Percentiles rank a stretch among this genome's conserved stretches.
phyloP scores from a whole-genome alignment of 2,888 invertebrate genomes.

The Drosophila barbarae region DNA sequence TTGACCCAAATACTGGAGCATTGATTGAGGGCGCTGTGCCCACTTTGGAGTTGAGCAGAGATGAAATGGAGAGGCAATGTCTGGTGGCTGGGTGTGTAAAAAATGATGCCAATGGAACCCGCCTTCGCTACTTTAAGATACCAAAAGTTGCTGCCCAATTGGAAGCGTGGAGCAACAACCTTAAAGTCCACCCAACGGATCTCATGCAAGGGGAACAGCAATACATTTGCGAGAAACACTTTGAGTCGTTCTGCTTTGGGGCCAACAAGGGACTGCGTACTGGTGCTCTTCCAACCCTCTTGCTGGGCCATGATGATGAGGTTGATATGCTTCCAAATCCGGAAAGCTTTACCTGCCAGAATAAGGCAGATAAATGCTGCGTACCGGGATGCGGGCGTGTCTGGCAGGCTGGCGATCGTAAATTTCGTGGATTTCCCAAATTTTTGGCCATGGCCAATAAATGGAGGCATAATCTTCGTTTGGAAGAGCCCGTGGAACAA shows the following conservation, averaged over 20 bases:
- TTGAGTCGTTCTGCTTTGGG: slow-evolving; percentile 60
- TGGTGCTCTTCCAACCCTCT: slow-evolving; percentile 66
- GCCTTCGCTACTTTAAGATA: slow-evolving; percentile 49
- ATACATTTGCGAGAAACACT: slow-evolving; percentile 68
- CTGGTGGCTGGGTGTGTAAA: slow-evolving; percentile 49
- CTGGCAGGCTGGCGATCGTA: slow-evolving; percentile 30
- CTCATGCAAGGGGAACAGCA: slow-evolving; percentile 33
- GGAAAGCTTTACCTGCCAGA: slow-evolving; percentile 30
- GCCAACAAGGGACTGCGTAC: slow-evolving; percentile 36
- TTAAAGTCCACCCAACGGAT: slow-evolving; percentile 34
- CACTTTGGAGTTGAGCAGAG: slow-evolving; percentile 38
- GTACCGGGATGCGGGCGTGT: slow-evolving; percentile 54
- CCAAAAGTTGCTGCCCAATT: slow-evolving; percentile 44
- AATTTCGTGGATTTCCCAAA: slow-evolving; percentile 54
- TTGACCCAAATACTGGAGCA: slow-evolving; percentile 42
- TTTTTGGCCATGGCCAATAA: slow-evolving; percentile 43
- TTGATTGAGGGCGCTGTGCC: slow-evolving; percentile 58
- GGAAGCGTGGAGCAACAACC: slow-evolving; percentile 66
- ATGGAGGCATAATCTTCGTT: slow-evolving; percentile 63
- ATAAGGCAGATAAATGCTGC: slow-evolving; percentile 37
- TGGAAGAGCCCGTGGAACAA: slow-evolving; percentile 30
- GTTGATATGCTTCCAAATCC: slow-evolving; percentile 58
- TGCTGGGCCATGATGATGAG: slow-evolving; percentile 55
- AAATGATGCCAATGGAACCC: slow-evolving; percentile 13
- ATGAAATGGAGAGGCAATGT: slow-evolving; percentile 38